These are phyloP conservation scores for Achlya flavicornis DNA, from an alignment of 2,888 invertebrate species.

Conservation along the genomic window DNA sequence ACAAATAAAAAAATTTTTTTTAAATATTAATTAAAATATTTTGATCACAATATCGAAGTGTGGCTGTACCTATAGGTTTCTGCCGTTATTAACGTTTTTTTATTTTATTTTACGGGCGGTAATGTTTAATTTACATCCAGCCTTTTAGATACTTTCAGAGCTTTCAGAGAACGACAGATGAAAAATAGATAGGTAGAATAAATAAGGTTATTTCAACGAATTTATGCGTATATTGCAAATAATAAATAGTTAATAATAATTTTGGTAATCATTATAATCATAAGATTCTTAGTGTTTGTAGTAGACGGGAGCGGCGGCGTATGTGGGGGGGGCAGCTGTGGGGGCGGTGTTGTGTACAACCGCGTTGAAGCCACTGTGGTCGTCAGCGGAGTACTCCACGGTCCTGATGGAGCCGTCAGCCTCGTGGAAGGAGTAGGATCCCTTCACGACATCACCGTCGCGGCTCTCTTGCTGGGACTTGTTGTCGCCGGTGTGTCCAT, in stretches of 20 bases:
- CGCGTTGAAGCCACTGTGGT: slow-evolving; percentile 69
- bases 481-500: slow-evolving; percentile 29
- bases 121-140: too few species aligned
- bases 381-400: slow-evolving; percentile 78
- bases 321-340: slow-evolving; percentile 32
- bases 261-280: background rate
- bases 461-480: slow-evolving; percentile 35
- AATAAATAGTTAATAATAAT: slow-evolving; percentile 16
- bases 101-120: too few species aligned
- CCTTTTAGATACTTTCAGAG: too few species aligned
- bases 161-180: too few species aligned
- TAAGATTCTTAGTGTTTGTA: slow-evolving; percentile 27
- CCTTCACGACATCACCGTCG: slow-evolving; percentile 82
- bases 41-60: too few species aligned
- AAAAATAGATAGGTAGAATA: background rate
- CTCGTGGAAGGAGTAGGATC: slow-evolving; percentile 80
- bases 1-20: too few species aligned
- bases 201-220: background rate
- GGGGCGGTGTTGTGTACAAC: slow-evolving; percentile 51
- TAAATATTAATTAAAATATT: too few species aligned
- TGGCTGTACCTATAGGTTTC: too few species aligned
- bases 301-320: slow-evolving; percentile 34
- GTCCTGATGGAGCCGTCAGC: slow-evolving; percentile 78
- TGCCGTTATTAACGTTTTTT: too few species aligned
- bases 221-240: slow-evolving; percentile 5